Evolutionary conservation across 2,888 invertebrate genomes (phyloP), one percentile per base, ranked within the genome.

Genomic region (Salticus scenicus): DNA sequence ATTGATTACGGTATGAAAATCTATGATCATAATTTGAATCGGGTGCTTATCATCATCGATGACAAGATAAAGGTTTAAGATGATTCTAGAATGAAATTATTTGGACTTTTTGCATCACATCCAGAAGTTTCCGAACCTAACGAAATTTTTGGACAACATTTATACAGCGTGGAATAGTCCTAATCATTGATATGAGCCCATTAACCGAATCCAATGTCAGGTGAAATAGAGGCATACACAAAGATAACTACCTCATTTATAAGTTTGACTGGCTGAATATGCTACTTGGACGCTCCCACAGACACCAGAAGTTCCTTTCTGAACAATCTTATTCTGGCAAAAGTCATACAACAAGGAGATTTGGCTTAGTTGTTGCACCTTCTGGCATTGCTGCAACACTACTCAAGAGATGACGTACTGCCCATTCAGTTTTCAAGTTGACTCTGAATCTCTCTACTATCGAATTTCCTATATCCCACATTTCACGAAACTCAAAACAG

Each of bases 261-360:
- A 12, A 20, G 24, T 24, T 14, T 27, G 20, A 1, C 0, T 20
- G 47, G 47, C 0, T 14, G 33, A 0, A 1, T 47, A 14, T 88
- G 90, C 57, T 90, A 90, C 84, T 79, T 91, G 5, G 91, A 92
- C 88, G 91, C 90, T 14, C 90, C 91, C 1, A 91, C 90, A 8
- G 91, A 91, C 24, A 90, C 90, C 31, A 91, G 91, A 0, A 92
- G 92, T 88, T 91, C 91, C 1, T 91, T 89, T 82, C 79, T 91
- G 0, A 30, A 64, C 12, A 71, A 64, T 28, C 14, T 71, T 30
- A 12, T 79, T 1, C 64, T 79, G 20, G 70, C 71, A 0, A 64
- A 37, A 12, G 20, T 79, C 20, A 41, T 71, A 17, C 28, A 4
- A 17, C 10, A 64, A 4, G 5, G 8, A 10, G 30, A 64, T 5